Evolutionary conservation across 2,888 invertebrate species (phyloP).

Genomic region (Aphrophora alni): DNA sequence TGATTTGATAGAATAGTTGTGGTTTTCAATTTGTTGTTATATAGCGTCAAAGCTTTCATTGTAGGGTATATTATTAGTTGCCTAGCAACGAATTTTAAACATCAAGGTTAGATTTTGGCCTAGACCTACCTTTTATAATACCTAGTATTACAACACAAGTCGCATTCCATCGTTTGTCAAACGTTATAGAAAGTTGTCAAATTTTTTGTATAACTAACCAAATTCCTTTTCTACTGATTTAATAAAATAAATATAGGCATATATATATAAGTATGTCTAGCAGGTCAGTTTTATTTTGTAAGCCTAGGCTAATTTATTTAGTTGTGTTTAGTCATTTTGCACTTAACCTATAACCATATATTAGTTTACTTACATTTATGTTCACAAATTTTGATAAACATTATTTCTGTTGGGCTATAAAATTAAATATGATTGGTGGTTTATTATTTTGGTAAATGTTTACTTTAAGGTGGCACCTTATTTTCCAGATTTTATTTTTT

Average conservation of each 20-base stretch:
- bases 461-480: too few relatives aligned
- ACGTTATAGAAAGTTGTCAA: not conserved
- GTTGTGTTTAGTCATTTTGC: not conserved
- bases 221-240: not conserved
- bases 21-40: not conserved
- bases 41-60: not conserved
- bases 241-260: not conserved
- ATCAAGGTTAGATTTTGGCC: constrained; percentile 9
- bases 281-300: not conserved
- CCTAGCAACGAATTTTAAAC: not conserved
- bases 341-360: not conserved
- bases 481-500: too few relatives aligned
- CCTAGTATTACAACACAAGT: not conserved
- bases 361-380: too few relatives aligned
- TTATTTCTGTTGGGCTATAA: too few relatives aligned
- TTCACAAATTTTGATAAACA: too few relatives aligned
- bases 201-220: not conserved
- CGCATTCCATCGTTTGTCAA: not conserved
- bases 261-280: not conserved
- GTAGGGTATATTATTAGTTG: not conserved
- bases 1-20: not conserved
- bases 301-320: not conserved
- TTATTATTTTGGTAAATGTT: too few relatives aligned
- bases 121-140: not conserved
- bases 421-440: too few relatives aligned